A percentile compares a stretch with the other conserved stretches of the same genome.
phyloP scores from a whole-genome alignment of 2,113 vertebrate species.

The Festucalex cinctus region DNA sequence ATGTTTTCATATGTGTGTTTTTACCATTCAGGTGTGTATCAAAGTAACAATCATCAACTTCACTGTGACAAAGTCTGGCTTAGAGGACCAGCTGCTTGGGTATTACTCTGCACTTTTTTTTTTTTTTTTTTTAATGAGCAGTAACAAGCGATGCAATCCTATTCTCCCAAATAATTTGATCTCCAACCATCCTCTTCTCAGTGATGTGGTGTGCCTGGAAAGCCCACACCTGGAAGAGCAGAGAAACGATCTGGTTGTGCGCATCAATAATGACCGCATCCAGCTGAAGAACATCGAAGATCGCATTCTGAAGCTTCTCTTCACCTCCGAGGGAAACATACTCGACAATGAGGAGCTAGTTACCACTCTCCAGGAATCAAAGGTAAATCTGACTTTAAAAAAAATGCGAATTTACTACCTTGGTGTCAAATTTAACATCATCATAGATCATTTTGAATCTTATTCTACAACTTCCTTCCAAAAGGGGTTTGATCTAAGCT shows the following conservation, averaged over 20 bases:
- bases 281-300: slow-evolving; percentile 79
- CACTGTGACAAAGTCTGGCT: slow-evolving; percentile 83
- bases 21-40: slow-evolving; percentile 80
- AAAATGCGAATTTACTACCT: not conserved
- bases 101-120: slow-evolving; percentile 36
- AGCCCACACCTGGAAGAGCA: slow-evolving; percentile 79
- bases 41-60: slow-evolving; percentile 91
- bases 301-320: slow-evolving; percentile 79
- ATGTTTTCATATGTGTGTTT: not conserved
- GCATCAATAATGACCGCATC: slow-evolving; percentile 78
- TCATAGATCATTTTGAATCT: not conserved
- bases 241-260: slow-evolving; percentile 74
- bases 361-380: slow-evolving; percentile 78
- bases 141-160: not conserved
- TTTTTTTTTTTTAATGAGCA: not conserved
- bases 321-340: slow-evolving; percentile 78
- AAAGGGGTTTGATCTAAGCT: not conserved
- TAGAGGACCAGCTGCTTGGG: slow-evolving; percentile 87
- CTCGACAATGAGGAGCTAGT: slow-evolving; percentile 81
- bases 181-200: slow-evolving; percentile 17
- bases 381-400: slow-evolving; percentile 48
- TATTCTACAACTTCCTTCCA: not conserved
- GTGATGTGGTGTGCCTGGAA: slow-evolving; percentile 79
- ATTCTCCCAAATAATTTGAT: not conserved
- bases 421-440: not conserved